Base-by-base conservation (phyloP, 2,113 vertebrate species). In the Saccopteryx leptura region DNA sequence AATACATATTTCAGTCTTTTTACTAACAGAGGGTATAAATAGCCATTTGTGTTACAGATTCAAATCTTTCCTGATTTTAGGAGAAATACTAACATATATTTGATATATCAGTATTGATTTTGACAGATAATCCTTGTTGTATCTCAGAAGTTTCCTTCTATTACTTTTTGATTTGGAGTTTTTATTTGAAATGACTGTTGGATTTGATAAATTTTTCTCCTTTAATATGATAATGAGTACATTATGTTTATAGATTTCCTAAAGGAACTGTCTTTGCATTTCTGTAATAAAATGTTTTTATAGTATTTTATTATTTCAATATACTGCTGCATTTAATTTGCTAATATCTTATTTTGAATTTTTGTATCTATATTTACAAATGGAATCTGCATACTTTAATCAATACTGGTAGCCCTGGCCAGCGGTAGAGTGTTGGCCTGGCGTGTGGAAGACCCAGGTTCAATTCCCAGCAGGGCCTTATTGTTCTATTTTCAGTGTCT, bases 61-160 rank as follows among this genome's bases (percentile, higher is more conserved):
- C 17, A 50, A 74, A 74, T 86, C 9, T 93, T 83, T 33, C 50
- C 93, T 87, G n/a, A 72, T 88, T 91, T 84, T 9, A 81, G 28
- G 58, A 74, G 76, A 93, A 88, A 81, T 72, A 39, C 5, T 75
- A 72, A 54, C 11, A 19, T 71, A 14, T 71, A 68, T 80, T 66
- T 56, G 18, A 72, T 58, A 79, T 63, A 19, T 17, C 10, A 74
- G 0, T 68, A 79, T 56, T 82, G 60, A 91, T 48, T 68, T 74
- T 58, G n/a, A 3, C 56, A 79, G 52, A 58, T 39, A 23, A 10
- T 68, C 13, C 80, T 84, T 85, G 26, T 48, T 7, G 14, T 71
- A 88, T 79, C 87, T n/a, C 31, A 87, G 52, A 33, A 86, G 1
- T 50, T 82, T 87, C 14, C 33, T 78, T 23, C 33, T 63, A 56